Evolutionary conservation across 2,113 vertebrate genomes (phyloP).

Genomic region (Gymnobelideus leadbeateri): DNA sequence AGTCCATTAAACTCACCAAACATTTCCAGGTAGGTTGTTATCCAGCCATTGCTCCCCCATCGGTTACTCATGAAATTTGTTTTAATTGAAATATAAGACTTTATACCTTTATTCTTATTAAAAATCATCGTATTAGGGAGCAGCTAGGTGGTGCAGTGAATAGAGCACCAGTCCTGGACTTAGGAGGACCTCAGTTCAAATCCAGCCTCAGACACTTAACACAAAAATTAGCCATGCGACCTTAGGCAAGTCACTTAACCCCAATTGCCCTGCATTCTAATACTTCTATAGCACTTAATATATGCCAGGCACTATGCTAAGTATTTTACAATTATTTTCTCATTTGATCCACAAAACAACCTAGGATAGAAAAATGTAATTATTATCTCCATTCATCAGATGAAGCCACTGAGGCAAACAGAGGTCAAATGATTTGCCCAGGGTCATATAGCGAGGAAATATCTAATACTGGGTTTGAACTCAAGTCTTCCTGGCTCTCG

Average conservation of each 20-base stretch:
- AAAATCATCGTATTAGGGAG: neutral
- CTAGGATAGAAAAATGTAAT: neutral
- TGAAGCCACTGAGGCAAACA: neutral
- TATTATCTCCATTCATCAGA: neutral
- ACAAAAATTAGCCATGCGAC: too few relatives aligned
- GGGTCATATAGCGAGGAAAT: neutral
- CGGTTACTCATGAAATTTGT: neutral
- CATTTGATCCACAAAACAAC: neutral
- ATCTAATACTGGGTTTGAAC: neutral
- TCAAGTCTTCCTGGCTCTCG: too few relatives aligned
- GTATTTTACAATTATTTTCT: neutral
- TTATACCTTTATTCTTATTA: neutral
- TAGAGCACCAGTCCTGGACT: too few relatives aligned
- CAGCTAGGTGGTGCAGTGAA: too few relatives aligned
- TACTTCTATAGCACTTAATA: fast-evolving
- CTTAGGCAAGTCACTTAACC: too few relatives aligned
- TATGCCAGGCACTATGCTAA: neutral
- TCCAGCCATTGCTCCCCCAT: too few relatives aligned
- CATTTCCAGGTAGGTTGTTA: neutral
- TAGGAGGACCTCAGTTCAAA: too few relatives aligned
- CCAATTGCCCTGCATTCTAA: neutral
- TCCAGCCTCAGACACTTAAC: too few relatives aligned
- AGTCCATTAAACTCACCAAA: neutral
- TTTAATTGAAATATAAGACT: neutral
- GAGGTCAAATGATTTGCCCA: neutral